Evolutionary conservation across 2,888 invertebrate species (phyloP).

Genomic region (Tipula vernalis): DNA sequence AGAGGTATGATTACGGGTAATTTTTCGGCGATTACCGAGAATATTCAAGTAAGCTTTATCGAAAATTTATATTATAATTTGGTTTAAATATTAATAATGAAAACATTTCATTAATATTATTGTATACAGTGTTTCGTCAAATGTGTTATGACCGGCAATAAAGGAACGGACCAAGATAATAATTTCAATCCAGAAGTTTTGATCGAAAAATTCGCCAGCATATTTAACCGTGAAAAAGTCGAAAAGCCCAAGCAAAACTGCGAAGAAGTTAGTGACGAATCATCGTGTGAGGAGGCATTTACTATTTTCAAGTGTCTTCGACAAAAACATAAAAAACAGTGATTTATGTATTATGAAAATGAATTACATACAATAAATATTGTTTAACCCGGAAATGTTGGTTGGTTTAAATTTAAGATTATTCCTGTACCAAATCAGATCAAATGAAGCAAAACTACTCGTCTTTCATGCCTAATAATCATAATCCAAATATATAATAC

Average conservation of each 20-base stretch:
- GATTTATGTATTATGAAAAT: not conserved
- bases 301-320: not conserved
- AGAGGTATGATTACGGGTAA: not conserved
- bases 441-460: not conserved
- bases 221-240: not conserved
- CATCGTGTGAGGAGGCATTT: not conserved
- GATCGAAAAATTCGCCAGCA: not conserved
- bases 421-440: too few relatives aligned
- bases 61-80: too few relatives aligned
- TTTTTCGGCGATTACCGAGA: not conserved
- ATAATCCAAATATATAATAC: not conserved
- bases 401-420: too few relatives aligned
- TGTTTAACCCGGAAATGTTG: not conserved
- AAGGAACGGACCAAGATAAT: not conserved
- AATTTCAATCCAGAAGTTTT: not conserved
- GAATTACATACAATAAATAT: not conserved
- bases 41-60: not conserved
- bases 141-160: not conserved
- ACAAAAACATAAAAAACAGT: not conserved
- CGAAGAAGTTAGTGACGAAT: not conserved
- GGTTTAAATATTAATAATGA: too few relatives aligned
- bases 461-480: not conserved
- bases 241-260: not conserved
- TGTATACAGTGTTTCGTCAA: not conserved
- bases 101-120: too few relatives aligned